phyloP scores from a whole-genome alignment of 2,797 vertebrate genomes.

The Epinephelus coioides region DNA sequence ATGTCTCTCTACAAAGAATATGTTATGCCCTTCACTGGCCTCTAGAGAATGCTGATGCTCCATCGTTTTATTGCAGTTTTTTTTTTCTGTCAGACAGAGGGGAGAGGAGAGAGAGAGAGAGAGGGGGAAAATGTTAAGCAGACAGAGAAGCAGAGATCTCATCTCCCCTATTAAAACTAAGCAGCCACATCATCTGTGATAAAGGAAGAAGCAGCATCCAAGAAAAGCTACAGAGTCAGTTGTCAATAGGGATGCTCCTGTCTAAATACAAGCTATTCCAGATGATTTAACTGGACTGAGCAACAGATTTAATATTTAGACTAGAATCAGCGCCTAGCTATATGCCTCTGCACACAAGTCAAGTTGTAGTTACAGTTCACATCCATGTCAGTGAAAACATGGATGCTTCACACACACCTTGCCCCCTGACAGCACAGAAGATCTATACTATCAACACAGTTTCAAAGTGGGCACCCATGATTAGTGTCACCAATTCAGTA shows the following conservation, averaged over 20 bases:
- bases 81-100: not conserved
- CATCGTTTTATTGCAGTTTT: slow-evolving; percentile 50
- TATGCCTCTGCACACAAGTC: too few species aligned
- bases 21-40: slow-evolving; percentile 66
- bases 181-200: slow-evolving; percentile 40
- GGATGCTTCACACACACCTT: too few species aligned
- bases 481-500: too few species aligned
- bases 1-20: slow-evolving; percentile 39
- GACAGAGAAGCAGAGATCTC: slow-evolving; percentile 54
- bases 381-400: too few species aligned
- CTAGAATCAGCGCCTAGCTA: too few species aligned
- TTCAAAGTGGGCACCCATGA: too few species aligned
- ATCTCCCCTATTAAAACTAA: slow-evolving; percentile 58
- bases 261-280: slow-evolving; percentile 29
- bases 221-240: slow-evolving; percentile 22
- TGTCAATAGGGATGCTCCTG: not conserved
- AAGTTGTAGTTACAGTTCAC: too few species aligned
- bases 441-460: too few species aligned
- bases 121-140: slow-evolving; percentile 45
- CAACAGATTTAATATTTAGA: slow-evolving; percentile 31
- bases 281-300: slow-evolving; percentile 1
- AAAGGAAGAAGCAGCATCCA: slow-evolving; percentile 21
- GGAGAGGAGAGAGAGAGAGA: not conserved
- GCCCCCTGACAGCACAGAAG: too few species aligned
- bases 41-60: slow-evolving; percentile 82